Conservation (phyloP, 1,140 invertebrate genomes). For the Gerris buenoi region DNA sequence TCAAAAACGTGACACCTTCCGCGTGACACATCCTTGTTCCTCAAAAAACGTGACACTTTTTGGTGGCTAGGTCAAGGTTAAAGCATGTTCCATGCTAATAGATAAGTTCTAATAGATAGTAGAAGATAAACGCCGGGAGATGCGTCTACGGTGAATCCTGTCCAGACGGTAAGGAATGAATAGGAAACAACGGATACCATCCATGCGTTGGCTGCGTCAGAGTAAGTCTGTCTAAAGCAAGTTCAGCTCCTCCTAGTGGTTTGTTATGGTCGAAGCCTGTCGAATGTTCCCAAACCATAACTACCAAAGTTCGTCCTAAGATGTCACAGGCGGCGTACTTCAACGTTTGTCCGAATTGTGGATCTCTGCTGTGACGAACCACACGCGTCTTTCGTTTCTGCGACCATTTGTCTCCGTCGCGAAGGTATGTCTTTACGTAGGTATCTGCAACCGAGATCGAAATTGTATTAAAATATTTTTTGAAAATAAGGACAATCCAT, state of each 20-base stretch:
- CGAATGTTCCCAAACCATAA: slow-evolving; percentile 79
- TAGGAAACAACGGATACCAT: slow-evolving; percentile 81
- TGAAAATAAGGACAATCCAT: no score
- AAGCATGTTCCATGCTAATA: no score
- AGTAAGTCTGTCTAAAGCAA: slow-evolving; percentile 61
- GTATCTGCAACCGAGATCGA: no score
- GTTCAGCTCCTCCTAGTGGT: slow-evolving; percentile 68
- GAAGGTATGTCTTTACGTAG: slow-evolving; percentile 85
- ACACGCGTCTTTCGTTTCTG: slow-evolving; percentile 82
- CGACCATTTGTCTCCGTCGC: slow-evolving; percentile 69
- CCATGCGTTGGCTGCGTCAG: slow-evolving; percentile 59
- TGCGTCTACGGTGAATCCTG: slow-evolving; percentile 42
- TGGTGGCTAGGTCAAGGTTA: no score
- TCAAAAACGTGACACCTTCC: no score
- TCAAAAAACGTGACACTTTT: no score
- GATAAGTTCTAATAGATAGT: no score
- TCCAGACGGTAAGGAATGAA: slow-evolving; percentile 49
- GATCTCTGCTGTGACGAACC: slow-evolving; percentile 58
- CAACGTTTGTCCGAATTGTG: slow-evolving; percentile 72
- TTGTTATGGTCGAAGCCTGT: slow-evolving; percentile 75
- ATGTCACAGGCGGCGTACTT: slow-evolving; percentile 73
- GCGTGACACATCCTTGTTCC: no score
- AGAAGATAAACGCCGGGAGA: no score
- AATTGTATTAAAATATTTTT: no score
- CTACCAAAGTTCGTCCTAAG: slow-evolving; percentile 64